Percentiles rank a stretch among this genome's conserved stretches.
Evolutionary conservation across 2,888 invertebrate species (phyloP).

Genomic region (Caenorhabditis sp.): DNA sequence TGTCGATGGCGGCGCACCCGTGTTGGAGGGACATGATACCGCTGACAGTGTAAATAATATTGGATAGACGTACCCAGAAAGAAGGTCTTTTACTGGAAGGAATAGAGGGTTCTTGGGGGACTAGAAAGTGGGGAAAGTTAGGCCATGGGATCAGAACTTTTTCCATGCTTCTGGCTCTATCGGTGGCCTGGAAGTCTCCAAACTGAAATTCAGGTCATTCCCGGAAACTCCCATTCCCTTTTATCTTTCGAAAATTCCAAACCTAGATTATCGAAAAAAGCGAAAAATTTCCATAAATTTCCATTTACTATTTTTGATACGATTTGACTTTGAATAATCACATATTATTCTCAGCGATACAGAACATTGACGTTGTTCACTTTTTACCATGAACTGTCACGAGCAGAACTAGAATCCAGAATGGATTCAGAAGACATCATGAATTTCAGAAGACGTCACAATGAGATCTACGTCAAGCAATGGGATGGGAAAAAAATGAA

Average conservation of each 20-base stretch:
- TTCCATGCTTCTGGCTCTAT: no score
- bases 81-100: not conserved
- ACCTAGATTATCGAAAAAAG: not conserved
- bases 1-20: conserved; percentile 18
- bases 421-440: conserved; percentile 10
- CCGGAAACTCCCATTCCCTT: not conserved
- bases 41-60: conserved; percentile 21
- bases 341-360: not conserved
- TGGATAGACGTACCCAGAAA: conserved; percentile 3
- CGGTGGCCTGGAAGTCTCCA: not conserved
- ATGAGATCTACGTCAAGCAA: conserved; percentile 29
- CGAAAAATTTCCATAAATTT: conserved; percentile 14
- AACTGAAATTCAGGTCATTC: conserved; percentile 18
- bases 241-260: not conserved
- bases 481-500: conserved; percentile 11
- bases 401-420: not conserved
- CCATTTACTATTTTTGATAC: no score
- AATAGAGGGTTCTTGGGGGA: not conserved
- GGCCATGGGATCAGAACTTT: no score
- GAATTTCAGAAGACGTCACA: conserved; percentile 26
- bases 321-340: conserved; percentile 21
- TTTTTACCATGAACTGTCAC: not conserved
- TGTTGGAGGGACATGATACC: conserved; percentile 25
- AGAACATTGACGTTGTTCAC: conserved; percentile 16
- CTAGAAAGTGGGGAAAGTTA: not conserved